These are phyloP conservation scores for Pluvialis apricaria DNA, from an alignment of 2,113 vertebrate genomes.

Conservation along the genomic window DNA sequence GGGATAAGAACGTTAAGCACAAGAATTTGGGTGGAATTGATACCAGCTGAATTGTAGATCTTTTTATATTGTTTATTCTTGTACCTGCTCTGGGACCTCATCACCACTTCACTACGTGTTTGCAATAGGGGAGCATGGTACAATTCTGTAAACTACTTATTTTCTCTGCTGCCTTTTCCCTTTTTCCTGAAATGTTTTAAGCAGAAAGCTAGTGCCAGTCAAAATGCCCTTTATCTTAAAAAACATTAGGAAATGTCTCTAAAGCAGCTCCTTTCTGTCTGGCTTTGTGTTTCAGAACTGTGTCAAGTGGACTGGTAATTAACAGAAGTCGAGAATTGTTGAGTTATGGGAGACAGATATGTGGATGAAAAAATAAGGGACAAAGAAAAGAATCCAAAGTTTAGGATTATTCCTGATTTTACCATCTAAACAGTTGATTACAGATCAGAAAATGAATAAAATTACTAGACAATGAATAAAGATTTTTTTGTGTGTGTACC, in stretches of 20 bases:
- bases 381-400: background rate
- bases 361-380: background rate
- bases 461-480: background rate
- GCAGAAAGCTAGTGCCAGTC: background rate
- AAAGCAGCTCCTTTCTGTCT: background rate
- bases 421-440: background rate
- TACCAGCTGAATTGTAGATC: background rate
- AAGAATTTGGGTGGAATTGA: background rate
- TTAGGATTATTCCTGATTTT: background rate
- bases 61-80: background rate
- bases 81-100: background rate
- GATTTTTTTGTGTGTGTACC: background rate
- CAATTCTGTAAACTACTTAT: background rate
- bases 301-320: background rate
- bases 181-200: background rate
- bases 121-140: background rate
- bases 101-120: rapidly evolving
- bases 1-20: background rate
- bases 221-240: background rate
- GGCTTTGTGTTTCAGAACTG: background rate
- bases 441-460: background rate
- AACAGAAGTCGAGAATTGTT: background rate
- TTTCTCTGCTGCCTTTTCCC: background rate
- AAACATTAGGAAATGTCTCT: background rate
- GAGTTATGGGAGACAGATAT: background rate